These are phyloP conservation scores for Macrophya alboannulata DNA, from an alignment of 2,888 invertebrate genomes.

Conservation along the genomic window DNA sequence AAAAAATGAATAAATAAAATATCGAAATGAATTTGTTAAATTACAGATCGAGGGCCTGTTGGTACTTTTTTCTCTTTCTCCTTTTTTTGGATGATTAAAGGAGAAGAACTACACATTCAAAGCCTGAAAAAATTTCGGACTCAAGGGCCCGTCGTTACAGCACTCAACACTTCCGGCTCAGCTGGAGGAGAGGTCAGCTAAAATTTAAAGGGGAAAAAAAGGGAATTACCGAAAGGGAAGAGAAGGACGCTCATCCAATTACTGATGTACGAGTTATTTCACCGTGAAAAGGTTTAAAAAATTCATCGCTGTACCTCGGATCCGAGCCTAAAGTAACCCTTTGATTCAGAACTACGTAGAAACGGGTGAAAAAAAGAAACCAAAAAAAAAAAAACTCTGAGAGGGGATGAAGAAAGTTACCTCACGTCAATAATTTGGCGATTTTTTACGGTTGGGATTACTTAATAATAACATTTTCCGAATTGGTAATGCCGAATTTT, in stretches of 20 bases:
- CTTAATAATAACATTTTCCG: neutral
- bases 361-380: neutral
- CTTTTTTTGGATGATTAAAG: neutral
- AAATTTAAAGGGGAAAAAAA: slow-evolving; percentile 20
- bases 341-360: neutral
- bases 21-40: neutral
- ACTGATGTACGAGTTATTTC: slow-evolving; percentile 17
- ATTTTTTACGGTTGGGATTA: neutral
- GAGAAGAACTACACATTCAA: neutral
- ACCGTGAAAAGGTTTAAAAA: slow-evolving; percentile 14
- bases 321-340: neutral
- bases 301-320: neutral
- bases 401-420: neutral
- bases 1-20: too few species aligned
- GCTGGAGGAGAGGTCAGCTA: neutral
- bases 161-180: slow-evolving; percentile 24
- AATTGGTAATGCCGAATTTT: neutral
- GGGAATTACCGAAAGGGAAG: neutral
- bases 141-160: neutral
- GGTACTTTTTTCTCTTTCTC: neutral
- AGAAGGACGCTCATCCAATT: slow-evolving; percentile 35
- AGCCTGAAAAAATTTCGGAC: neutral
- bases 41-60: neutral
- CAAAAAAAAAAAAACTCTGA: neutral
- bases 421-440: neutral